Base-by-base conservation (phyloP, 2,888 invertebrate species). In the Eupithecia insigniata region DNA sequence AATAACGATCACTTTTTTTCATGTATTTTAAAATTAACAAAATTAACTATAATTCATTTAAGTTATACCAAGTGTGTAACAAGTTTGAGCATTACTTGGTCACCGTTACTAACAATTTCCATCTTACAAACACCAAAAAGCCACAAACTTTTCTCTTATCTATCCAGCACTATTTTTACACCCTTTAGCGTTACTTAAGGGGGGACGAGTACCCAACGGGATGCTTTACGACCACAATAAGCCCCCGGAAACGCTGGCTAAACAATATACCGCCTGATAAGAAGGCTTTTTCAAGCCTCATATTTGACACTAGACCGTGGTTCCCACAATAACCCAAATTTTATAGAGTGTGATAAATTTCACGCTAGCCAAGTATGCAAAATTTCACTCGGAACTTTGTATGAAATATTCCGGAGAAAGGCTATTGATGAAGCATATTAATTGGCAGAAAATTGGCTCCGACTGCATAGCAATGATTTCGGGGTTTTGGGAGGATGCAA, bases 211-310 rank as follows among this genome's bases (percentile, higher is more conserved):
- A 76, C 73, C 72, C 67, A 67, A 71, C 73, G 73, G 75, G 74
- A 73, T 68, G 67, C 74, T 79, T 79, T 76, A 78, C 76, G 74
- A 68, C 58, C 75, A 83, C 82, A 87, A 85, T 85, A 82, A 83
- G 80, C 78, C 71, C 78, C 72, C 77, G 74, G 72, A 73, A 71
- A 72, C 74, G 83, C 85, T 85, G 83, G 82, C 84, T 83, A 84
- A 85, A 84, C 85, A 84, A 83, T 84, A 81, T 79, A 78, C 66
- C 68, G 71, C 26, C 55, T 79, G 83, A 83, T 82, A 82, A 84
- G 82, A 68, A 73, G 39, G 73, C 80, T 79, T 73, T 66, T 77
- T 82, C 82, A 83, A 82, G 80, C 78, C 81, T 79, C 76, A 78
- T 83, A 82, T 81, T 83, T 81, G 82, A 79, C 76, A 76, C 80